Evolutionary conservation across 2,113 vertebrate species (phyloP), one percentile per base, ranked within the genome.

Genomic region (Orcinus orca): DNA sequence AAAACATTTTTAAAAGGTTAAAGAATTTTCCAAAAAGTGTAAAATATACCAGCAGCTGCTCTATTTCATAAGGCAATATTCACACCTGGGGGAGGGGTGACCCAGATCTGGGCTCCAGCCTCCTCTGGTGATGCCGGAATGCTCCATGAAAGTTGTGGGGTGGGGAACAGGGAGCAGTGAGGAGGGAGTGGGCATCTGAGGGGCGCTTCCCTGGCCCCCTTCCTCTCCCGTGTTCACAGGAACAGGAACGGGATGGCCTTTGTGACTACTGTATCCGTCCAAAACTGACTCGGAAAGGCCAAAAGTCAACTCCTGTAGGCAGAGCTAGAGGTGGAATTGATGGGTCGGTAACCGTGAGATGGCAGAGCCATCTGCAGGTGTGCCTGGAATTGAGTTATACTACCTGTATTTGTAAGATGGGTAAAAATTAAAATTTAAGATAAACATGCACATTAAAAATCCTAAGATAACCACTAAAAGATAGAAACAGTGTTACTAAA

Each of bases 21-120:
- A 86, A 79, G 60, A 96, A 82, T 93, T 90, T 82, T 95, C 88
- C 68, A 71, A 55, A 29, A 83, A 91, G 23, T 60, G 53, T 90
- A 82, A 93, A 94, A 95, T 58, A 95, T 38, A 73, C 63, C 68
- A 73, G 77, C 90, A 97, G 93, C 44, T 97, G 88, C 50, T 79
- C 8, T 38, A 10, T 96, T 98, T 80, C 31, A 50, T 90, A 97
- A 91, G 70, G 87, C 38, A 85, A 58, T 77, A 82, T 82, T 63
- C 23, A 1, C 12, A 29, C 36, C 60, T 4, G 1, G 17, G 17
- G 13, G 33, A 6, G 20, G 10, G 38, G 12, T 9, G 44, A 31
- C 20, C 21, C 60, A 31, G 23, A 3, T 12, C 44, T 0, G 0
- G 44, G 26, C 36, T 41, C 58, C 11, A 26, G 79, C 23, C 6